Evolutionary conservation across 64 coral and sea anemone genomes (phyloP).

Genomic region (Acropora tenuis): DNA sequence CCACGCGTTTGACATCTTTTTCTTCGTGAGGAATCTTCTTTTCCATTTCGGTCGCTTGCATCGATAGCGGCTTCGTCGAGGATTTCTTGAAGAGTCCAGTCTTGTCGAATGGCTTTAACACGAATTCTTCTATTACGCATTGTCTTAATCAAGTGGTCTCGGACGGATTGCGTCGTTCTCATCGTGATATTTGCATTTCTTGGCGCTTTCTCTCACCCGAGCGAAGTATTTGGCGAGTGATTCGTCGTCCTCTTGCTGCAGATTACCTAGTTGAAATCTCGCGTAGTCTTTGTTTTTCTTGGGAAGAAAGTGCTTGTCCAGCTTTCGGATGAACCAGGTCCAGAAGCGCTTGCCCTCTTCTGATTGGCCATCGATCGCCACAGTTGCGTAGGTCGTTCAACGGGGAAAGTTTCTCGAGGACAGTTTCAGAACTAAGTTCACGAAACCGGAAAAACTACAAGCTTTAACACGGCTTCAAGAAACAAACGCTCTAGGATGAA

Average conservation of each 20-base stretch:
- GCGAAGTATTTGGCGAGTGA: conserved; percentile 57
- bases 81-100: conserved; percentile 53
- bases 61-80: conserved; percentile 67
- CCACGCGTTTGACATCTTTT: conserved; percentile 28
- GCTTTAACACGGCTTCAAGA: too few relatives aligned
- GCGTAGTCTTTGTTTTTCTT: conserved; percentile 82
- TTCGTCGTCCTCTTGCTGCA: conserved; percentile 33
- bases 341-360: too few relatives aligned
- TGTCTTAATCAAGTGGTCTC: conserved; percentile 76
- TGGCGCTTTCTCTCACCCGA: conserved; percentile 38
- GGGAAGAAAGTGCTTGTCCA: conserved; percentile 72
- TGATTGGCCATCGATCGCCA: too few relatives aligned
- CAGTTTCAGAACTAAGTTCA: too few relatives aligned
- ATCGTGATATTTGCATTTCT: conserved; percentile 63
- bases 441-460: too few relatives aligned
- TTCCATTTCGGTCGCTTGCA: conserved; percentile 67
- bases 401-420: too few relatives aligned
- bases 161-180: conserved; percentile 52
- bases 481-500: too few relatives aligned
- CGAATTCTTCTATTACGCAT: conserved; percentile 70
- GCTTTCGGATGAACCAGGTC: conserved; percentile 49
- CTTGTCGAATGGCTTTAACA: conserved; percentile 57
- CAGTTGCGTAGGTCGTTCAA: too few relatives aligned
- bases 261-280: conserved; percentile 63
- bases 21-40: conserved; percentile 53